Conservation (phyloP, 2,888 invertebrate genomes). For the Macrosoma leucophasiata region DNA sequence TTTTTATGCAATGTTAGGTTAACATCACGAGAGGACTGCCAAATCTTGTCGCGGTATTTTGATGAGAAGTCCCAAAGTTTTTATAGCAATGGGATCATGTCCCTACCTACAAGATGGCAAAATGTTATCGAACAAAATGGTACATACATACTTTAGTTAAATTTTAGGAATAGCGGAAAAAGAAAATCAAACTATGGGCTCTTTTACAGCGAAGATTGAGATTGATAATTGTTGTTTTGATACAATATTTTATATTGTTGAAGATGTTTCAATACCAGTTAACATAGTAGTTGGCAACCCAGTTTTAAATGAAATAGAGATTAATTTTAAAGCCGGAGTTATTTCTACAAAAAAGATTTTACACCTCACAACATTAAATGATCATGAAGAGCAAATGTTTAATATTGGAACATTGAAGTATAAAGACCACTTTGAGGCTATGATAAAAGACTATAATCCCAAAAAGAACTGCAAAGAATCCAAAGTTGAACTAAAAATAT, state of each 20-base stretch:
- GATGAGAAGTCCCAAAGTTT: too few relatives aligned
- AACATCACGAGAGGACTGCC: too few relatives aligned
- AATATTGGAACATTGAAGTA: constrained; percentile 5
- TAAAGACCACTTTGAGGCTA: constrained; percentile 8
- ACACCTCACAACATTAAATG: constrained; percentile 13
- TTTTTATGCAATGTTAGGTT: too few relatives aligned
- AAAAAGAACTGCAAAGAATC: constrained; percentile 6
- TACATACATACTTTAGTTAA: too few relatives aligned
- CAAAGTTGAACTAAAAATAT: constrained; percentile 15
- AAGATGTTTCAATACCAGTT: constrained; percentile 20
- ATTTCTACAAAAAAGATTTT: constrained; percentile 11
- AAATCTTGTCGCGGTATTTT: too few relatives aligned
- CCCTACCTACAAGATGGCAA: too few relatives aligned
- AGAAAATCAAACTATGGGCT: constrained; percentile 17
- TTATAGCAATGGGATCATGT: too few relatives aligned
- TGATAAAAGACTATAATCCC: constrained; percentile 15
- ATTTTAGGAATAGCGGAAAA: constrained; percentile 20
- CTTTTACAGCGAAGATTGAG: constrained; percentile 14
- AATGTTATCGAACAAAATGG: too few relatives aligned
- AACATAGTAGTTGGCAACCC: constrained; percentile 21
- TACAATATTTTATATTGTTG: constrained; percentile 17
- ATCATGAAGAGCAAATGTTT: constrained; percentile 8
- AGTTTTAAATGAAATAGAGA: constrained; percentile 21
- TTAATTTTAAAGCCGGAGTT: constrained; percentile 15
- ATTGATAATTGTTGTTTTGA: constrained; percentile 17